Evolutionary conservation across 2,888 invertebrate genomes (phyloP).

Genomic region (Lymantria monacha): DNA sequence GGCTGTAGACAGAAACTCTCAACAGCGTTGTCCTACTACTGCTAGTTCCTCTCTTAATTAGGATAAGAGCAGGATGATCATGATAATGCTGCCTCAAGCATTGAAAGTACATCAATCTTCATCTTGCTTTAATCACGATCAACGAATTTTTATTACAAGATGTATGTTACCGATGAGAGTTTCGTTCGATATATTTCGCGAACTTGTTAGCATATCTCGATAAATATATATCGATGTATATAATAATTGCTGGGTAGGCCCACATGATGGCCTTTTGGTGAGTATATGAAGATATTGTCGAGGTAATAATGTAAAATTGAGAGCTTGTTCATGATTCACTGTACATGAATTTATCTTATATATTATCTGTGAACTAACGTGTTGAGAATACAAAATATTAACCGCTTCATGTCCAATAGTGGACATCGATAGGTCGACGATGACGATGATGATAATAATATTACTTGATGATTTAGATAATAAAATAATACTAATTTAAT

Average conservation of each 20-base stretch:
- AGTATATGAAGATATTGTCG: slow-evolving; percentile 15
- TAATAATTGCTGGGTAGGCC: slow-evolving; percentile 19
- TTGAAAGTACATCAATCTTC: slow-evolving; percentile 22
- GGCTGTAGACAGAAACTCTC: no score
- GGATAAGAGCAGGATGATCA: no score
- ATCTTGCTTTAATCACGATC: slow-evolving; percentile 26
- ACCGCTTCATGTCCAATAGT: no score
- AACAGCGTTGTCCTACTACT: no score
- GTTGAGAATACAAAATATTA: no score
- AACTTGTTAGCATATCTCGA: slow-evolving; percentile 44
- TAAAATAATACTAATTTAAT: no score
- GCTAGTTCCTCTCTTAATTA: no score
- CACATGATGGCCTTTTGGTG: slow-evolving; percentile 6
- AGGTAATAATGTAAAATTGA: background rate
- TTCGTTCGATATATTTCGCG: slow-evolving; percentile 27
- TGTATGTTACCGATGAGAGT: slow-evolving; percentile 31
- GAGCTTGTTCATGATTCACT: background rate
- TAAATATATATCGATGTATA: no score
- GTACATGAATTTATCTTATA: background rate
- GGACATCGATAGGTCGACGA: no score
- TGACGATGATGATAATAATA: no score
- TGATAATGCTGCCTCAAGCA: slow-evolving; percentile 7
- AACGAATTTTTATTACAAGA: slow-evolving; percentile 19
- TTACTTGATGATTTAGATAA: no score
- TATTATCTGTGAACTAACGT: no score